Evolutionary conservation across 2,888 invertebrate species (phyloP).

Genomic region (Drosophila atroscutellata): DNA sequence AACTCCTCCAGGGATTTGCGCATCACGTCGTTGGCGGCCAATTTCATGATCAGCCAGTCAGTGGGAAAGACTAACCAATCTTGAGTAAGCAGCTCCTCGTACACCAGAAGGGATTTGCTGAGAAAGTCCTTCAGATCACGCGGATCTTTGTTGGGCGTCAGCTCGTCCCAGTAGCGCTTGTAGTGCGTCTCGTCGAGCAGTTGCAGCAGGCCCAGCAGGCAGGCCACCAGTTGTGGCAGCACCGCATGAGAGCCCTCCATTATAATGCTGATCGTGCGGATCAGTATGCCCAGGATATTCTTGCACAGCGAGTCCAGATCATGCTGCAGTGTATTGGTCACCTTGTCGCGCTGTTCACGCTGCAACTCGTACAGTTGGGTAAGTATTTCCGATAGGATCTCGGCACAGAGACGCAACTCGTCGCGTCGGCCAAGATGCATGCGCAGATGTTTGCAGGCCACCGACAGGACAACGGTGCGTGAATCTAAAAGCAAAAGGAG

Average conservation of each 20-base stretch:
- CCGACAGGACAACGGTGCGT: constrained; percentile 92
- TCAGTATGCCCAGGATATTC: constrained; percentile 92
- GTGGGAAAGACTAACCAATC: constrained; percentile 88
- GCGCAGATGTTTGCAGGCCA: constrained; percentile 93
- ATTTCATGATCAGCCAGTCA: constrained; percentile 96
- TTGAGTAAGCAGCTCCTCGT: constrained; percentile 84
- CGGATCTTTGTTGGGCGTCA: constrained; percentile 88
- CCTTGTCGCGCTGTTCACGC: constrained; percentile 86
- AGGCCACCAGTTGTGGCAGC: constrained; percentile 91
- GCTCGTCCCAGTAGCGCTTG: constrained; percentile 93
- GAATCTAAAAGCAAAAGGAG: constrained; percentile 88
- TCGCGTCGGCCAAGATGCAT: constrained; percentile 92
- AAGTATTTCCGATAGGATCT: constrained; percentile 94
- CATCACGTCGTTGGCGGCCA: constrained; percentile 94
- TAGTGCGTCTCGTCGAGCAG: constrained; percentile 95
- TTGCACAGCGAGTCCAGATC: constrained; percentile 94
- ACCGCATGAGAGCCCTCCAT: constrained; percentile 91
- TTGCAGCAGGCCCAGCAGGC: constrained; percentile 93
- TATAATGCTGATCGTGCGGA: constrained; percentile 93
- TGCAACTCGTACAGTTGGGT: constrained; percentile 86
- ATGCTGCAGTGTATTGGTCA: constrained; percentile 87
- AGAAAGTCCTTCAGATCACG: constrained; percentile 95
- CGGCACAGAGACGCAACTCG: constrained; percentile 93
- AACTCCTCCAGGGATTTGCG: constrained; percentile 94
- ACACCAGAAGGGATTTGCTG: constrained; percentile 90